A percentile compares a stretch with the other conserved stretches of the same genome.
phyloP scores from a whole-genome alignment of 2,113 vertebrate species.

The Nycticebus coucang region DNA sequence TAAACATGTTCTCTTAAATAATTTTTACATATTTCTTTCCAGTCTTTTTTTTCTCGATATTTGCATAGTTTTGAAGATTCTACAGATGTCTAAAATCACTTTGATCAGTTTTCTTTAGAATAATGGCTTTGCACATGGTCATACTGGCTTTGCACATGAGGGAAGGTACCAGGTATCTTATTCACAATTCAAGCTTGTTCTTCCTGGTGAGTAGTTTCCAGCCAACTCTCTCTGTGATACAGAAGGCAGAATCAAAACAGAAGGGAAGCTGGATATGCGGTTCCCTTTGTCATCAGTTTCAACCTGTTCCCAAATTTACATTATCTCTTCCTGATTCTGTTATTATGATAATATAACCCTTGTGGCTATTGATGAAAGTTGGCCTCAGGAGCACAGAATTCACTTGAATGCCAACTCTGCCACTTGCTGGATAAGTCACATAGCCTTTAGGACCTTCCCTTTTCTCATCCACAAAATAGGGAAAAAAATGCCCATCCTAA shows the following conservation, averaged over 20 bases:
- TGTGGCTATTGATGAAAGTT: background rate
- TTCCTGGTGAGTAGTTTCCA: background rate
- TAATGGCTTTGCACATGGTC: background rate
- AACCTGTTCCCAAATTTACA: background rate
- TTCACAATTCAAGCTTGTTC: background rate
- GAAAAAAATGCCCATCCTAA: background rate
- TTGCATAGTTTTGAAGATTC: background rate
- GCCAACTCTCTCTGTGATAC: background rate
- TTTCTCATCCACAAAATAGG: slow-evolving; percentile 1
- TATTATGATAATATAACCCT: background rate
- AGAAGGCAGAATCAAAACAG: background rate
- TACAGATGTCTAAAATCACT: background rate
- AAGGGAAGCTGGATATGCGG: background rate
- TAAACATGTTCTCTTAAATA: background rate
- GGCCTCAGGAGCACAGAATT: background rate
- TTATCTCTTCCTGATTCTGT: background rate
- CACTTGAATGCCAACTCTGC: background rate
- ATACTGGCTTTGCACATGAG: background rate
- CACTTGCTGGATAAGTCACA: background rate
- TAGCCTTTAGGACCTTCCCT: background rate
- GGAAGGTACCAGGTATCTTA: background rate
- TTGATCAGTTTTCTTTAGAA: background rate
- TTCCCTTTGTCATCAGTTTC: background rate
- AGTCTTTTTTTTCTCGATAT: background rate
- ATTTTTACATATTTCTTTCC: background rate